These are phyloP conservation scores for Hycleus phaleratus DNA, from an alignment of 1,140 invertebrate species.

Conservation along the genomic window DNA sequence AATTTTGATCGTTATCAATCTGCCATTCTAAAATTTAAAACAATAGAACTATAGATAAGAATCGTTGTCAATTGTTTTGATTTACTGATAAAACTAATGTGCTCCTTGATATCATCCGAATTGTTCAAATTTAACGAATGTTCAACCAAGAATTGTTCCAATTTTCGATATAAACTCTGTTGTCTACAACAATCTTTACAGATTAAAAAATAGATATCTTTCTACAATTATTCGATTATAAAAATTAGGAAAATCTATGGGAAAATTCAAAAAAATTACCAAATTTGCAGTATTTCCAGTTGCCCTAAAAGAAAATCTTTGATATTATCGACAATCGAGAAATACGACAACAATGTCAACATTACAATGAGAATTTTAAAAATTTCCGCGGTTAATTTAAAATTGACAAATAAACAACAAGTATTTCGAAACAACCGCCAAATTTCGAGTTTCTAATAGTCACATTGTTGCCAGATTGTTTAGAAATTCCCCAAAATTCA, in stretches of 20 bases:
- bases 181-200: conserved; percentile 19
- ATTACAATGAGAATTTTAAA: too few relatives aligned
- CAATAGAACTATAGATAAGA: conserved; percentile 5
- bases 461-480: too few relatives aligned
- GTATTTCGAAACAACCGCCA: too few relatives aligned
- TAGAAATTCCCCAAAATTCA: too few relatives aligned
- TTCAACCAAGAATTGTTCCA: conserved; percentile 24
- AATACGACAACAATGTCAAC: too few relatives aligned
- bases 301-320: conserved; percentile 16
- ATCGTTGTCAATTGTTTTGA: conserved; percentile 23
- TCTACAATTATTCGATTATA: conserved; percentile 13
- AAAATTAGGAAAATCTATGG: too few relatives aligned
- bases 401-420: too few relatives aligned
- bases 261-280: conserved; percentile 7
- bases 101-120: conserved; percentile 18
- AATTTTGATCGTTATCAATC: conserved; percentile 16
- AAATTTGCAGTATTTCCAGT: conserved; percentile 24
- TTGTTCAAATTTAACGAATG: conserved; percentile 21
- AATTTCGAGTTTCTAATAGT: too few relatives aligned
- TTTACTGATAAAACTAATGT: background rate
- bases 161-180: conserved; percentile 17
- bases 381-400: too few relatives aligned
- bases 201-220: conserved; percentile 27
- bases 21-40: conserved; percentile 25
- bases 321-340: too few relatives aligned